Evolutionary conservation across 2,113 vertebrate genomes (phyloP), one percentile per base, ranked within the genome.

Genomic region (Laticauda colubrina): DNA sequence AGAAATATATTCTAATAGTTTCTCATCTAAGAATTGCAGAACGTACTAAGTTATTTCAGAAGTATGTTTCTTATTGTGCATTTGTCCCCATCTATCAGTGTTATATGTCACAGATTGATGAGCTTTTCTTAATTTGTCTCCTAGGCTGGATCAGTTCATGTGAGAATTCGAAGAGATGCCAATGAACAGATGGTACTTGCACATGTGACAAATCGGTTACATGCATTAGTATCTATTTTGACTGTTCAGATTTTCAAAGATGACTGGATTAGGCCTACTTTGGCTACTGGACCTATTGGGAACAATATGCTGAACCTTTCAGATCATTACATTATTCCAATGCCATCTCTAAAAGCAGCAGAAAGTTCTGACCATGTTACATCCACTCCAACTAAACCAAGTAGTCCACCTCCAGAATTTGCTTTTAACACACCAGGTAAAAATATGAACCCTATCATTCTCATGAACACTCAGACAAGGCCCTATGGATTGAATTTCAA

Each of bases 241-340:
- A 99, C 98, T 3, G 98, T 99, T 94, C 99, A 99, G 95, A 99
- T 99, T 97, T 99, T 99, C 94, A 99, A 99, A 95, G 99, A 99
- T 93, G 99, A 99, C 95, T 99, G 99, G 99, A 97, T 97, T 64
- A 97, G 99, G 26, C 98, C 99, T 3, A 97, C 98, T n/a, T 97
- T 99, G 94, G 96, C 98, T 39, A 97, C 98, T 4, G 98, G 98
- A 95, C 95, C 97, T 92, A 96, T 98, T 64, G 95, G 98, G 56
- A 95, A 97, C 91, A 98, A 95, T 93, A 96, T 98, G 94, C 94
- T 98, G 89, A 98, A 97, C 87, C 95, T 98, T 91, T 96, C 97
- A 0, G 99, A 99, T 89, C 98, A 98, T 95, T 95, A 98, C 5
- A 0, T 97, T 94, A 95, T 98, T 91, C 96, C 98, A 54, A 97